phyloP scores from a whole-genome alignment of 2,113 vertebrate genomes.

The Craseonycteris thonglongyai region DNA sequence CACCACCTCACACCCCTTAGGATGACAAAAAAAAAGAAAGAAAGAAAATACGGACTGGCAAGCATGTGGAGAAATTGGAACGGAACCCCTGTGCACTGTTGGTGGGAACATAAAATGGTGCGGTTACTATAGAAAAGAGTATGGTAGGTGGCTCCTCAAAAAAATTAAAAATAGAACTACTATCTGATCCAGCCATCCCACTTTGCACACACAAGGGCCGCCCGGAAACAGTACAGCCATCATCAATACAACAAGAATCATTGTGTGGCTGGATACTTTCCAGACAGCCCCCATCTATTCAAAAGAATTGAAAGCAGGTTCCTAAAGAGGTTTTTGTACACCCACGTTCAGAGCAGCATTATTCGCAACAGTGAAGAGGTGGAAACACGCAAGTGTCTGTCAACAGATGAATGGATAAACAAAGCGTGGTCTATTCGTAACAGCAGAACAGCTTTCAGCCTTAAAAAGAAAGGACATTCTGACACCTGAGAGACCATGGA shows the following conservation, averaged over 20 bases:
- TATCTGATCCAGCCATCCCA: not conserved
- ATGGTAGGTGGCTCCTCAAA: not conserved
- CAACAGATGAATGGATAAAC: not conserved
- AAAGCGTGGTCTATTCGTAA: fast-evolving
- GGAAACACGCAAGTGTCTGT: not conserved
- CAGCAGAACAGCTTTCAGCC: not conserved
- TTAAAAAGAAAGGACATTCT: not conserved
- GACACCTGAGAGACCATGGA: fast-evolving
- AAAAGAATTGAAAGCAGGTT: not conserved
- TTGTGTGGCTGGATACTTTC: no score
- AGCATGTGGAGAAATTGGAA: not conserved
- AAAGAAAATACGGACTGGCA: no score
- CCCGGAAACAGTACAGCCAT: no score
- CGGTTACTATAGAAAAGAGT: not conserved
- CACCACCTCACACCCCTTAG: not conserved
- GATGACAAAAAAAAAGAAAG: not conserved
- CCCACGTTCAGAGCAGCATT: not conserved
- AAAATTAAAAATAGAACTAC: not conserved
- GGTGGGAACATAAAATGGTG: not conserved
- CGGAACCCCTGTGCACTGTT: not conserved
- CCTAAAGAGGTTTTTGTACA: not conserved
- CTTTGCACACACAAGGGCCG: not conserved
- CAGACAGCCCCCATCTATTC: no score
- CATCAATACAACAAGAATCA: no score
- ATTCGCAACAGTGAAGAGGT: not conserved